Evolutionary conservation across 2,113 vertebrate genomes (phyloP).

Genomic region (Grammomys surdaster): DNA sequence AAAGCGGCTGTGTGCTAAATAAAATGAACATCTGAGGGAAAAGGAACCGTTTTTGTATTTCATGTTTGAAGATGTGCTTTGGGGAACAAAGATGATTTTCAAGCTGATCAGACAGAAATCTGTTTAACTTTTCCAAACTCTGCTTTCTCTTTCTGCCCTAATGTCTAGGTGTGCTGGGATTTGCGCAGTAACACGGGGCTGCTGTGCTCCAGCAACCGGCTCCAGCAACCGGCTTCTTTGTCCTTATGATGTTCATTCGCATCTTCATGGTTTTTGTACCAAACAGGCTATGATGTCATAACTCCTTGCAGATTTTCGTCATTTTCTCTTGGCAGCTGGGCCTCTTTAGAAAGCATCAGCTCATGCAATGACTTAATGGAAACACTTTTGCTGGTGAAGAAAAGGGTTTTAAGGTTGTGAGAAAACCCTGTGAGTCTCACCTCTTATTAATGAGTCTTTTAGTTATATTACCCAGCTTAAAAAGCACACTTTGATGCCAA

Average conservation of each 20-base stretch:
- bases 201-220: not conserved
- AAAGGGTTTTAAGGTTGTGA: not conserved
- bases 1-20: slow-evolving; percentile 67
- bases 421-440: not conserved
- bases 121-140: slow-evolving; percentile 50
- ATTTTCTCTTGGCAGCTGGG: not conserved
- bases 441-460: not conserved
- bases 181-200: slow-evolving; percentile 54
- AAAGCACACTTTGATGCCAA: not conserved
- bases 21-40: slow-evolving; percentile 68
- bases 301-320: slow-evolving; percentile 38
- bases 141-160: slow-evolving; percentile 30
- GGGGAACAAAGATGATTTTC: slow-evolving; percentile 46
- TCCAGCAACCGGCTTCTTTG: not conserved
- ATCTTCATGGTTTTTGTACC: not conserved
- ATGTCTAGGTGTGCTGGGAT: slow-evolving; percentile 37
- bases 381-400: not conserved
- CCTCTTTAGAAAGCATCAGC: slow-evolving; percentile 35
- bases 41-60: slow-evolving; percentile 70
- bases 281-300: not conserved
- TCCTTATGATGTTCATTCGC: not conserved
- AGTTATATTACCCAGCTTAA: not conserved
- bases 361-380: not conserved
- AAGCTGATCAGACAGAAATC: slow-evolving; percentile 58
- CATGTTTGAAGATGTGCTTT: slow-evolving; percentile 58